Evolutionary conservation across 2,797 vertebrate species (phyloP), one percentile per base, ranked within the genome.

Genomic region (Serranus cabrilla): DNA sequence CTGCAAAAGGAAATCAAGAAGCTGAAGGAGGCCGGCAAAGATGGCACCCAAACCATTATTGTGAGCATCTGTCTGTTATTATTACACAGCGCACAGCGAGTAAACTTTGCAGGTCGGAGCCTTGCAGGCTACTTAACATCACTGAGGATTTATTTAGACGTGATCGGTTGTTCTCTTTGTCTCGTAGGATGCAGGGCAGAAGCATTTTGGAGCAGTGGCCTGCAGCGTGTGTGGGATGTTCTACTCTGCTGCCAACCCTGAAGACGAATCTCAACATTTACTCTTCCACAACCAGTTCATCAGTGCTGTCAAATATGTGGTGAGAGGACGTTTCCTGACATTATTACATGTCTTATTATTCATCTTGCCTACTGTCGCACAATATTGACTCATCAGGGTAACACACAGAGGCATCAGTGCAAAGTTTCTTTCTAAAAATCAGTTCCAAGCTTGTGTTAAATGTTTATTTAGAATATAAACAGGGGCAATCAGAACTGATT

Each of bases 261-360:
- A 99, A 82, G 98, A 99, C 80, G 98, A 99, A 93, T 96, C 98
- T 27, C 98, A 99, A 47, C 98, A 99, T 89, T 91, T 99, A 46
- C 96, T 98, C 39, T 99, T 99, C 89, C 98, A 99, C 94, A 99
- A 98, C 92, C 98, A 98, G 92, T 99, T 99, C 90, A 96, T 98
- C 94, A 99, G 98, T 77, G 98, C 98, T 74, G 97, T 99, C 79
- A 98, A 96, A 96, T 99, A 99, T 13, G 98, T 99, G 97, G 98
- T 99, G 96, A 97, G 96, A 91, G 21, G 40, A 46, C 2, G 21
- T 40, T 79, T 79, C 17, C 51, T 49, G 17, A 16, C 45, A 59
- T 67, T 40, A 59, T 67, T 40, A n/a, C 62, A 9, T 11, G 2
- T 34, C 10, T 34, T 45, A 2, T 23, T 60, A 11, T 68, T 64